phyloP scores from a whole-genome alignment of 1,140 invertebrate genomes.

The Neuroterus valhalla region DNA sequence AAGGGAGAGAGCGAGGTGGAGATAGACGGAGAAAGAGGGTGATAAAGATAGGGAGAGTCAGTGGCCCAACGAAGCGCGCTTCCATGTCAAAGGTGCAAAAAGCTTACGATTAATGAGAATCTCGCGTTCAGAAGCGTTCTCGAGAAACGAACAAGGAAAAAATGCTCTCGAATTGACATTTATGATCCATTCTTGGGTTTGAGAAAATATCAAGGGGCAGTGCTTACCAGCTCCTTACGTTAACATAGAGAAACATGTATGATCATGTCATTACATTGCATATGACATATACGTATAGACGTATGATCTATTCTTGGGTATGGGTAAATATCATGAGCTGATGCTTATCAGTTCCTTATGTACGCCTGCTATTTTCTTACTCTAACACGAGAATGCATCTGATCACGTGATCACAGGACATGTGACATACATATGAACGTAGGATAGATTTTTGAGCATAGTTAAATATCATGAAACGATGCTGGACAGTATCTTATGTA shows the following conservation, averaged over 20 bases:
- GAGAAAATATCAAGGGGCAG: neutral
- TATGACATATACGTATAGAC: too few relatives aligned
- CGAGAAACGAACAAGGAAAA: neutral
- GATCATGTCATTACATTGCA: too few relatives aligned
- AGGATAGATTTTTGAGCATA: too few relatives aligned
- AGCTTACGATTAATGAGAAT: slow-evolving; percentile 43
- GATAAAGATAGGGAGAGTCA: slow-evolving; percentile 29
- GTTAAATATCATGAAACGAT: too few relatives aligned
- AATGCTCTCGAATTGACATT: neutral
- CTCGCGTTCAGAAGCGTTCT: slow-evolving; percentile 15
- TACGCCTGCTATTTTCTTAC: too few relatives aligned
- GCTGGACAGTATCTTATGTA: too few relatives aligned
- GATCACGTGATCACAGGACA: too few relatives aligned
- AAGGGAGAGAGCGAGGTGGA: slow-evolving; percentile 29
- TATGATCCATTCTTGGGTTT: neutral
- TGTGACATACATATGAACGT: too few relatives aligned
- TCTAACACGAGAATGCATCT: too few relatives aligned
- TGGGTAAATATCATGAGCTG: too few relatives aligned
- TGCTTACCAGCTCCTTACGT: neutral
- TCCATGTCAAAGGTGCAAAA: slow-evolving; percentile 46
- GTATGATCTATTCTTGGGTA: too few relatives aligned
- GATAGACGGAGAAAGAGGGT: slow-evolving; percentile 32
- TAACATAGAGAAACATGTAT: neutral
- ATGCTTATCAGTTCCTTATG: too few relatives aligned
- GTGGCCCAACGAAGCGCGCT: slow-evolving; percentile 47